Evolutionary conservation across 2,888 invertebrate species (phyloP).

Genomic region (Himalopsyche japonica): DNA sequence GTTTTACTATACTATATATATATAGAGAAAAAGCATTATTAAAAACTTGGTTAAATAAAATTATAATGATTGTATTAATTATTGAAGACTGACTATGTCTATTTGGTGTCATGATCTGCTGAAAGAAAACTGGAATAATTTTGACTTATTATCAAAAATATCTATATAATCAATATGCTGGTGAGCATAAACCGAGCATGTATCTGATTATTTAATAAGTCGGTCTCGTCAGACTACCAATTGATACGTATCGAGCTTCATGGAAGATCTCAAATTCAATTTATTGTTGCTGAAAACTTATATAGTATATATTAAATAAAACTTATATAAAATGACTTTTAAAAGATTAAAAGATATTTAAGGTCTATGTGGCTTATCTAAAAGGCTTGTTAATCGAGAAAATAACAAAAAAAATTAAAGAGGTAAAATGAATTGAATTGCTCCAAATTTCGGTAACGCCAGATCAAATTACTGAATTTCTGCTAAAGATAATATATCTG

Average conservation of each 20-base stretch:
- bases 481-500: no score
- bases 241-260: background rate
- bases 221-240: background rate
- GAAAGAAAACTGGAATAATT: background rate
- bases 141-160: background rate
- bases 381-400: background rate
- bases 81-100: background rate
- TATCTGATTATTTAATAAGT: background rate
- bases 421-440: no score
- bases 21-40: background rate
- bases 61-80: background rate
- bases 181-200: background rate
- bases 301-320: no score
- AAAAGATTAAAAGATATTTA: no score
- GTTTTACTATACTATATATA: background rate
- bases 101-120: background rate
- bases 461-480: no score
- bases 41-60: background rate
- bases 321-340: no score
- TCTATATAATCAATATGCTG: background rate
- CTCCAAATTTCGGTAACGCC: no score
- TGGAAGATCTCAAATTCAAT: background rate
- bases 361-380: background rate
- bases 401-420: no score
- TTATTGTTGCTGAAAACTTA: background rate